These are phyloP conservation scores for Lysandra coridon DNA, from an alignment of 2,888 invertebrate genomes.

Conservation along the genomic window DNA sequence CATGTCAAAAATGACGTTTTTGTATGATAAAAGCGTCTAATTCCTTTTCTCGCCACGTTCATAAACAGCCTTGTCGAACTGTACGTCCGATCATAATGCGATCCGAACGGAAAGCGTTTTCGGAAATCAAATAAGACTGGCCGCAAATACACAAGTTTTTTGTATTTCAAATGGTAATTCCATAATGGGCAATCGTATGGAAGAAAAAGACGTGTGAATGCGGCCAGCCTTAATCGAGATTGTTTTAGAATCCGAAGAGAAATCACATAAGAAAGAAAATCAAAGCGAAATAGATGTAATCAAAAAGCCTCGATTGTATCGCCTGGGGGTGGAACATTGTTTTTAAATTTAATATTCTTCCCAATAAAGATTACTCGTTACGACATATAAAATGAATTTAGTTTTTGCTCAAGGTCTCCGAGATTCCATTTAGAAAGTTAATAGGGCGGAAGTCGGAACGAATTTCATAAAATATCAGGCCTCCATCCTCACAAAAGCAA, in stretches of 20 bases:
- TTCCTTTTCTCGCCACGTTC: no score
- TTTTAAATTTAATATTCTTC: slow-evolving; percentile 3
- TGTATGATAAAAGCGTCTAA: no score
- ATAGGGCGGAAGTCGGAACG: background rate
- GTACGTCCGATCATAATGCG: no score
- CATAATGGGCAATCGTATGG: no score
- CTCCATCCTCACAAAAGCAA: background rate
- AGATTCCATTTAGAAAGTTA: slow-evolving; percentile 15
- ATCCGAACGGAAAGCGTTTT: no score
- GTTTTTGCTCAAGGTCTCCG: background rate
- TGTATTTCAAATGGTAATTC: no score
- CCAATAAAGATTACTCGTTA: background rate
- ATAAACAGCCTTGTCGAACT: no score
- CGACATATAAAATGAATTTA: slow-evolving; percentile 12
- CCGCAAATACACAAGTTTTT: no score
- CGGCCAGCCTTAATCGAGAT: no score
- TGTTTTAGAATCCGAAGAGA: background rate
- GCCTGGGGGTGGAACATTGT: background rate
- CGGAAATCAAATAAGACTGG: no score
- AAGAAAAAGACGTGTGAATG: no score
- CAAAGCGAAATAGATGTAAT: background rate
- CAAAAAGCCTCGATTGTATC: background rate
- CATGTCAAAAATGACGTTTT: no score
- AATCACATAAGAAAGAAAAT: background rate
- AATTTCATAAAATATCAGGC: slow-evolving; percentile 7